Percentiles rank a stretch among this genome's conserved stretches.
phyloP scores from a whole-genome alignment of 2,888 invertebrate species.

The Ellobium chinense region DNA sequence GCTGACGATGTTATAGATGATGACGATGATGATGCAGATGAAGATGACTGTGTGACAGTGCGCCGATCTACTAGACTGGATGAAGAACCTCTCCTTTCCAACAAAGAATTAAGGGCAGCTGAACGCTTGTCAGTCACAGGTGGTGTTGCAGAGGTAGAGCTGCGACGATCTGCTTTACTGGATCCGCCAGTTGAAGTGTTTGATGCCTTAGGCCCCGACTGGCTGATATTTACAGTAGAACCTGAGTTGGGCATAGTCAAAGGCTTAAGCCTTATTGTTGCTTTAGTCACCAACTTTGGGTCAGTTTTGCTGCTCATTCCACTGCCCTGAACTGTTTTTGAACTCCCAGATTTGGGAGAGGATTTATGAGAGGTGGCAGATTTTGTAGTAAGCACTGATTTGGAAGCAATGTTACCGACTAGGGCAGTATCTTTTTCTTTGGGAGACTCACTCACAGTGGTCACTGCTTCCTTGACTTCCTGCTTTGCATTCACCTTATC shows the following conservation, averaged over 20 bases:
- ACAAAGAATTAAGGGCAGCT: not conserved
- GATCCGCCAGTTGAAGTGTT: constrained; percentile 22
- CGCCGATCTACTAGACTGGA: constrained; percentile 33
- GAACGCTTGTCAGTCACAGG: constrained; percentile 24
- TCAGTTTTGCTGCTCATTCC: constrained; percentile 59
- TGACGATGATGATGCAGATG: constrained; percentile 23
- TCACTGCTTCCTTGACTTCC: constrained; percentile 13
- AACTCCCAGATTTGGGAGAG: constrained; percentile 40
- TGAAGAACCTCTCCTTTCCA: constrained; percentile 25
- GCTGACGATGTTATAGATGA: constrained; percentile 48
- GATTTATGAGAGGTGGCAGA: constrained; percentile 6
- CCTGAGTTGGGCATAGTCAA: constrained; percentile 83
- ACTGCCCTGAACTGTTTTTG: constrained; percentile 5
- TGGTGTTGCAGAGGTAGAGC: constrained; percentile 38
- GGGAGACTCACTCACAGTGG: not conserved
- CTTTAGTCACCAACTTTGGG: constrained; percentile 69
- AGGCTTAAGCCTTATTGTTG: constrained; percentile 80
- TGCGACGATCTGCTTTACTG: constrained; percentile 35
- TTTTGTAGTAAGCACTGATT: not conserved
- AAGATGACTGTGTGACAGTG: constrained; percentile 18
- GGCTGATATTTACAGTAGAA: constrained; percentile 53
- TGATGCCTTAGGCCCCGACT: constrained; percentile 44
- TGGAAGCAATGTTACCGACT: not conserved
- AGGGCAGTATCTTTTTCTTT: constrained; percentile 42
- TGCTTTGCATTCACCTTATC: constrained; percentile 46